A percentile compares a stretch with the other conserved stretches of the same genome.
Evolutionary conservation across 1,140 invertebrate species (phyloP).

Genomic region (Onthophagus taurus): DNA sequence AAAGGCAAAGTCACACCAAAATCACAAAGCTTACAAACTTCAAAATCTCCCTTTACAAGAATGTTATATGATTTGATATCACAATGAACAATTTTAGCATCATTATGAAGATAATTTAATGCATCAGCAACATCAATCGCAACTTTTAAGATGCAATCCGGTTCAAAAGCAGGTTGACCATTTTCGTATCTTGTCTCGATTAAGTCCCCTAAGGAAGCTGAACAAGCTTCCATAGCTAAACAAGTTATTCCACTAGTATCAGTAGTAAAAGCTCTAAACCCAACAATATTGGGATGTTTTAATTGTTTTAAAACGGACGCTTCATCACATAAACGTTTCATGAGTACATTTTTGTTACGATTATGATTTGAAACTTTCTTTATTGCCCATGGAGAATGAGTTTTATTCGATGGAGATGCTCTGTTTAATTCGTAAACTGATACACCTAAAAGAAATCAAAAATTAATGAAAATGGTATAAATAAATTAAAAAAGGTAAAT

Average conservation of each 20-base stretch:
- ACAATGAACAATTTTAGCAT: conserved; percentile 63
- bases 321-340: conserved; percentile 55
- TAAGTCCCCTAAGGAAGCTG: conserved; percentile 55
- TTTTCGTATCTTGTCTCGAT: conserved; percentile 59
- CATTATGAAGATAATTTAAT: conserved; percentile 68
- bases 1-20: conserved; percentile 72
- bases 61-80: conserved; percentile 81
- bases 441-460: conserved; percentile 46
- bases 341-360: conserved; percentile 33
- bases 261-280: conserved; percentile 61
- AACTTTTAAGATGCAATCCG: conserved; percentile 54
- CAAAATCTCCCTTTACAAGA: conserved; percentile 63
- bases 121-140: conserved; percentile 58
- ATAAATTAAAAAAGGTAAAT: conserved; percentile 24
- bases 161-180: conserved; percentile 48
- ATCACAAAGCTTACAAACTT: conserved; percentile 71
- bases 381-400: conserved; percentile 71
- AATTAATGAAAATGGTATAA: conserved; percentile 10
- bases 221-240: conserved; percentile 61
- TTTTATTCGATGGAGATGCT: conserved; percentile 53
- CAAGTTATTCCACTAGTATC: conserved; percentile 51
- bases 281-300: conserved; percentile 75
- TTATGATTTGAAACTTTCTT: conserved; percentile 54
- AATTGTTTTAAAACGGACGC: conserved; percentile 59
- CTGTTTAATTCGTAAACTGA: conserved; percentile 65